A percentile compares a stretch with the other conserved stretches of the same genome.
Conservation (phyloP, 2,797 vertebrate genomes). For the Sciaenops ocellatus region DNA sequence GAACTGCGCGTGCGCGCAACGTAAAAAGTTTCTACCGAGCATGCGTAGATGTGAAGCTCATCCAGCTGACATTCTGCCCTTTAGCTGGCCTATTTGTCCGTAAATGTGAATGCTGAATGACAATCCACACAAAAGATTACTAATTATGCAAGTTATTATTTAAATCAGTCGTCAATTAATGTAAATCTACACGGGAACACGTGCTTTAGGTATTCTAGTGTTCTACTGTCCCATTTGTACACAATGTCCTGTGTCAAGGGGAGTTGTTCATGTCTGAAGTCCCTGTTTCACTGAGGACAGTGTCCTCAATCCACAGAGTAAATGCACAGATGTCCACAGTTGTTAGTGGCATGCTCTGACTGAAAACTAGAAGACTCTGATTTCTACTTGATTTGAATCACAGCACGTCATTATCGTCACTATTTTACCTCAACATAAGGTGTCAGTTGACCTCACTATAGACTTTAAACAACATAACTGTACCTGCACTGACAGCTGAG, state of each 20-base stretch:
- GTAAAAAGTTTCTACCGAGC: conserved; percentile 36
- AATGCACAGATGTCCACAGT: background rate
- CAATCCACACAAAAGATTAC: conserved; percentile 14
- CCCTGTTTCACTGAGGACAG: background rate
- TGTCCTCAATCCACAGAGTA: background rate
- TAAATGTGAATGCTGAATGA: conserved; percentile 22
- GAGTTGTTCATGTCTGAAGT: background rate
- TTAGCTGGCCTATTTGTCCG: background rate
- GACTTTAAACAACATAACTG: background rate
- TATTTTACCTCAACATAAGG: background rate
- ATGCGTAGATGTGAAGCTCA: conserved; percentile 30
- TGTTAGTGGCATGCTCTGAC: background rate
- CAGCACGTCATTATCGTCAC: background rate
- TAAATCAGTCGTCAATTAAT: background rate
- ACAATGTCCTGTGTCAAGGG: conserved; percentile 9
- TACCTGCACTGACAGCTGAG: background rate
- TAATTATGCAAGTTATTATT: background rate
- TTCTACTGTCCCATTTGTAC: background rate
- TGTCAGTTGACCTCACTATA: background rate
- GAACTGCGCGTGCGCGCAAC: conserved; percentile 76
- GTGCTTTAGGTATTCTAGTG: background rate
- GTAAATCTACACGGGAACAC: fast-evolving
- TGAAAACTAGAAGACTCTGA: background rate
- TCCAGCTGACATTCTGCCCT: conserved; percentile 67
- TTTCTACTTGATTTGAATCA: background rate